Conservation (phyloP, 2,797 vertebrate species). For the Xiphorhynchus erythropygius region DNA sequence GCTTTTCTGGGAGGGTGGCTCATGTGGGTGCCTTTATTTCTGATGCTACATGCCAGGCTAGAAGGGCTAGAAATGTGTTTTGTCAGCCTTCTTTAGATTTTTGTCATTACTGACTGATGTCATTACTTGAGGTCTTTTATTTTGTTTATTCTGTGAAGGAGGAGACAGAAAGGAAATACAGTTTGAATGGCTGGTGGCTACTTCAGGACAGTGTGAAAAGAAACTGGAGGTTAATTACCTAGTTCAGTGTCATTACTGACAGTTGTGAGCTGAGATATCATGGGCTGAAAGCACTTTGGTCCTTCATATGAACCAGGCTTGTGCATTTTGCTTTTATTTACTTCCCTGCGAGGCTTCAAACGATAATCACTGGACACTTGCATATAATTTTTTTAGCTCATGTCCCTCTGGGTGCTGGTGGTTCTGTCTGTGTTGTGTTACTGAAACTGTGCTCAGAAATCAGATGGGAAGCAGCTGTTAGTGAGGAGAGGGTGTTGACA, state of each 20-base stretch:
- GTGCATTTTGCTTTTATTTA: neutral
- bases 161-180: neutral
- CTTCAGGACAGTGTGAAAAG: neutral
- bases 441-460: neutral
- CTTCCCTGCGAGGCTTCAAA: neutral
- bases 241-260: neutral
- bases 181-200: neutral
- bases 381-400: neutral
- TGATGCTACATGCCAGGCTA: neutral
- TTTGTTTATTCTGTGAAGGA: neutral
- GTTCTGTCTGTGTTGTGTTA: neutral
- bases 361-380: neutral
- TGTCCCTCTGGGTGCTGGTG: neutral
- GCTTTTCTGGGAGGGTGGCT: neutral
- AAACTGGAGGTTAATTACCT: neutral
- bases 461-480: constrained; percentile 19
- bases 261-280: neutral
- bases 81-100: neutral
- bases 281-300: neutral
- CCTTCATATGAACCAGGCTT: neutral
- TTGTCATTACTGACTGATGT: neutral
- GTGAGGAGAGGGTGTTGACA: neutral
- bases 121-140: neutral
- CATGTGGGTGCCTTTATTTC: neutral
- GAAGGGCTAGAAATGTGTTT: neutral